A percentile compares a stretch with the other conserved stretches of the same genome.
Conservation (phyloP, 2,113 vertebrate species). For the Synchiropus splendidus region DNA sequence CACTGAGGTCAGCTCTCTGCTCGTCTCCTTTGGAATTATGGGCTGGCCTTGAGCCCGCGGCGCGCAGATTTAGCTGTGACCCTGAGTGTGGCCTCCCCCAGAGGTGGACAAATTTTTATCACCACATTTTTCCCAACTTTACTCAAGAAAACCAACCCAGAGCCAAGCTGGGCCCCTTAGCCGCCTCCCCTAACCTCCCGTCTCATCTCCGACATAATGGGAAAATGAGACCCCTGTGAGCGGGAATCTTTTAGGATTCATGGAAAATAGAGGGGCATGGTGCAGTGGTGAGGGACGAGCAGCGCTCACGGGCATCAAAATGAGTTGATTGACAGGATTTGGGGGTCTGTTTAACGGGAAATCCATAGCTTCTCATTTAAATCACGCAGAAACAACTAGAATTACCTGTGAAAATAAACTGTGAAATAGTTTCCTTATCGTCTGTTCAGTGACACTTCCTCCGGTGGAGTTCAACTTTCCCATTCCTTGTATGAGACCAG, state of each 20-base stretch:
- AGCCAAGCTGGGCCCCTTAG: slow-evolving; percentile 26
- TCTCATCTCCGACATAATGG: slow-evolving; percentile 62
- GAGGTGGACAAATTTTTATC: slow-evolving; percentile 78
- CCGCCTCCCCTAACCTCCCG: slow-evolving; percentile 39
- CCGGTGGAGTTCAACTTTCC: too few relatives aligned
- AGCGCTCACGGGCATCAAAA: slow-evolving; percentile 11
- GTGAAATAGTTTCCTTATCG: too few relatives aligned
- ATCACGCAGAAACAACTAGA: too few relatives aligned
- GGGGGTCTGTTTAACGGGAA: not conserved
- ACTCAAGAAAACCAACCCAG: slow-evolving; percentile 34
- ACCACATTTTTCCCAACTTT: slow-evolving; percentile 78
- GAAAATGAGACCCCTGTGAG: slow-evolving; percentile 60
- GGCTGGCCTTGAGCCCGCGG: slow-evolving; percentile 73
- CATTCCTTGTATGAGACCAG: too few relatives aligned
- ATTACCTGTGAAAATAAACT: too few relatives aligned
- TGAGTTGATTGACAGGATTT: slow-evolving; percentile 15
- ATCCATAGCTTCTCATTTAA: too few relatives aligned
- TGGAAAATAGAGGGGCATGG: slow-evolving; percentile 38
- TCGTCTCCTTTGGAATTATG: slow-evolving; percentile 79
- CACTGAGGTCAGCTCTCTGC: slow-evolving; percentile 73
- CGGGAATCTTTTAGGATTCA: slow-evolving; percentile 52
- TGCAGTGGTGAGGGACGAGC: slow-evolving; percentile 26
- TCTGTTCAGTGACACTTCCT: too few relatives aligned
- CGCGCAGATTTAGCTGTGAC: slow-evolving; percentile 80
- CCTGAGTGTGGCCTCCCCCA: slow-evolving; percentile 73